A percentile compares a stretch with the other conserved stretches of the same genome.
These are phyloP conservation scores for Cheilosia variabilis DNA, from an alignment of 2,888 invertebrate genomes.

Conservation along the genomic window DNA sequence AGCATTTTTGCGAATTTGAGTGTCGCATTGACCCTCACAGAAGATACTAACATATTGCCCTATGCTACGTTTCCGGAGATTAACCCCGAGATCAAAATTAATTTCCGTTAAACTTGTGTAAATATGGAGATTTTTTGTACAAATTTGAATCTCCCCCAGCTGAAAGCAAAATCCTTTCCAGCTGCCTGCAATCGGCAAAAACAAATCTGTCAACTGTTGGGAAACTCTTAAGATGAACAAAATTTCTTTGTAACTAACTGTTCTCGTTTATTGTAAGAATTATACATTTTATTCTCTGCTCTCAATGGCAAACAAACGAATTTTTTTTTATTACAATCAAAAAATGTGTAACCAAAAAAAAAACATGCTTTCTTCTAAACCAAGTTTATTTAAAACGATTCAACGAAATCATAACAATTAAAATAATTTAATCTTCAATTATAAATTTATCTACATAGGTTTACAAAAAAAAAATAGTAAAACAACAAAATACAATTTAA, in stretches of 20 bases:
- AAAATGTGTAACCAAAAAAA: slow-evolving; percentile 34
- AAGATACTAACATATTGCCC: too few relatives aligned
- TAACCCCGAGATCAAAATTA: too few relatives aligned
- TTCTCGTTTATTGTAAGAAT: slow-evolving; percentile 52
- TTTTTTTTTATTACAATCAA: slow-evolving; percentile 29
- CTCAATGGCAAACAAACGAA: slow-evolving; percentile 47
- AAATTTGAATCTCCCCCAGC: too few relatives aligned
- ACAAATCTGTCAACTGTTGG: neutral
- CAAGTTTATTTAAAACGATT: slow-evolving; percentile 75
- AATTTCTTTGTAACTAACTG: slow-evolving; percentile 40
- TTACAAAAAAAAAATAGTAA: slow-evolving; percentile 58
- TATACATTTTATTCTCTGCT: slow-evolving; percentile 46
- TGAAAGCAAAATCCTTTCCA: too few relatives aligned
- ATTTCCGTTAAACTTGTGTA: too few relatives aligned
- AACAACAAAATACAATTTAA: slow-evolving; percentile 72
- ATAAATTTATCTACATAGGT: slow-evolving; percentile 63
- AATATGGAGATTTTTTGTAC: too few relatives aligned
- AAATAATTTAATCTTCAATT: slow-evolving; percentile 73
- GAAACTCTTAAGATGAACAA: slow-evolving; percentile 15
- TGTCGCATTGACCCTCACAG: too few relatives aligned
- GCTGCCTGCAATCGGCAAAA: too few relatives aligned
- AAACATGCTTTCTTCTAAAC: slow-evolving; percentile 48
- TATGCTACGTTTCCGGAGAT: too few relatives aligned
- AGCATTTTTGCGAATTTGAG: too few relatives aligned
- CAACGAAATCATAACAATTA: slow-evolving; percentile 76